Evolutionary conservation across 92 coral and sea anemone genomes (phyloP).

Genomic region (Epizoanthus fatuus): DNA sequence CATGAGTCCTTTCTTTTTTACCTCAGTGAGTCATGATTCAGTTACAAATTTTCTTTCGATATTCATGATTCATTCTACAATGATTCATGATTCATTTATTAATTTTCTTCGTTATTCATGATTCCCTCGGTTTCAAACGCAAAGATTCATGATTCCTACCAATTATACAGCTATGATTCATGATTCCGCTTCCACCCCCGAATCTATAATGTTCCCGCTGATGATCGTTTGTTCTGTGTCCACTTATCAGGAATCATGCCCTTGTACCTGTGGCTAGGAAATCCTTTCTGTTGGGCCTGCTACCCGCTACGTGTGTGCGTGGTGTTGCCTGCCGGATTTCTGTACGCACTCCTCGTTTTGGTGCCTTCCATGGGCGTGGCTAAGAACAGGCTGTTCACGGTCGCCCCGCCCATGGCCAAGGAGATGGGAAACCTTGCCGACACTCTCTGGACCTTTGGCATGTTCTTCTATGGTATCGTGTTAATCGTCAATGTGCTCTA

Average conservation of each 20-base stretch:
- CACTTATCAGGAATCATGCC: slow-evolving; percentile 88
- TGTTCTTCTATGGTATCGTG: slow-evolving; percentile 95
- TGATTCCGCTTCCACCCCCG: too few relatives aligned
- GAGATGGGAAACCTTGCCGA: slow-evolving; percentile 90
- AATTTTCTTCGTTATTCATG: too few relatives aligned
- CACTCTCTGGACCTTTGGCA: slow-evolving; percentile 97
- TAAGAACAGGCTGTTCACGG: slow-evolving; percentile 84
- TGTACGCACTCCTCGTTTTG: slow-evolving; percentile 85
- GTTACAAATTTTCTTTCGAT: too few relatives aligned
- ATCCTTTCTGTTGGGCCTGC: slow-evolving; percentile 98
- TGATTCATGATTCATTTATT: too few relatives aligned
- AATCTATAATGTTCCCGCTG: neutral
- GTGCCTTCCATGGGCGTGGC: slow-evolving; percentile 97
- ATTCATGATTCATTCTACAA: too few relatives aligned
- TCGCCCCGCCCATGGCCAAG: slow-evolving; percentile 89
- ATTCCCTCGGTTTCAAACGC: too few relatives aligned
- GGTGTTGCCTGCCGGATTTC: slow-evolving; percentile 96
- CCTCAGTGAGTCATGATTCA: too few relatives aligned
- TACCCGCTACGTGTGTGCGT: slow-evolving; percentile 92
- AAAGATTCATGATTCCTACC: too few relatives aligned
- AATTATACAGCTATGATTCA: too few relatives aligned
- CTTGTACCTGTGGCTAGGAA: slow-evolving; percentile 96
- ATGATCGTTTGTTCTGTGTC: neutral
- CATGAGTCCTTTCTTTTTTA: too few relatives aligned
- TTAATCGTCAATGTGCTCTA: slow-evolving; percentile 73